Evolutionary conservation across 1,140 invertebrate species (phyloP).

Genomic region (Elysia chlorotica): DNA sequence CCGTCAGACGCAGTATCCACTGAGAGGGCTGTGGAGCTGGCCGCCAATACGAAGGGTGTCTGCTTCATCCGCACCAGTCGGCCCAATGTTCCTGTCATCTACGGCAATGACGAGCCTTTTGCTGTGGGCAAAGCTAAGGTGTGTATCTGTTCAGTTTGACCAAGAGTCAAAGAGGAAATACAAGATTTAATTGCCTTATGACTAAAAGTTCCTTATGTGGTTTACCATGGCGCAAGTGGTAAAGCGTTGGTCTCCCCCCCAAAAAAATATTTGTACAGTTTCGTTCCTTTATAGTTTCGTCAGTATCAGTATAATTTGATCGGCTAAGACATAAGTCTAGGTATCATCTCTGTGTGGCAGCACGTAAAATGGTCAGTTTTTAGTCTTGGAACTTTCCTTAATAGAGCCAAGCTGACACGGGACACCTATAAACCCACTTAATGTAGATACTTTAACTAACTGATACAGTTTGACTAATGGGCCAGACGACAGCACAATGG

Average conservation of each 20-base stretch:
- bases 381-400: too few species aligned
- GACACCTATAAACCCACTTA: too few species aligned
- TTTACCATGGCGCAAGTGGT: too few species aligned
- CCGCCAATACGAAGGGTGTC: constrained; percentile 93
- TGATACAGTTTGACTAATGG: too few species aligned
- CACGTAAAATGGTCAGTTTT: too few species aligned
- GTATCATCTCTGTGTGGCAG: too few species aligned
- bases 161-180: not conserved
- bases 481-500: too few species aligned
- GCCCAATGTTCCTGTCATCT: constrained; percentile 86
- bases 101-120: constrained; percentile 85
- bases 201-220: too few species aligned
- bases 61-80: constrained; percentile 96
- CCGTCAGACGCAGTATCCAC: constrained; percentile 93
- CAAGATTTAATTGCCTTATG: not conserved
- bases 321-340: too few species aligned
- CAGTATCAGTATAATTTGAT: not conserved
- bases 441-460: too few species aligned
- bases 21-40: constrained; percentile 92
- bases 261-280: not conserved
- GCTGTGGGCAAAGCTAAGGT: constrained; percentile 70
- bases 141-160: not conserved
- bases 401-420: too few species aligned
- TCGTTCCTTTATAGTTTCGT: not conserved
- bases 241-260: not conserved